Evolutionary conservation across 1,140 invertebrate genomes (phyloP).

Genomic region (Nasonia vitripennis): DNA sequence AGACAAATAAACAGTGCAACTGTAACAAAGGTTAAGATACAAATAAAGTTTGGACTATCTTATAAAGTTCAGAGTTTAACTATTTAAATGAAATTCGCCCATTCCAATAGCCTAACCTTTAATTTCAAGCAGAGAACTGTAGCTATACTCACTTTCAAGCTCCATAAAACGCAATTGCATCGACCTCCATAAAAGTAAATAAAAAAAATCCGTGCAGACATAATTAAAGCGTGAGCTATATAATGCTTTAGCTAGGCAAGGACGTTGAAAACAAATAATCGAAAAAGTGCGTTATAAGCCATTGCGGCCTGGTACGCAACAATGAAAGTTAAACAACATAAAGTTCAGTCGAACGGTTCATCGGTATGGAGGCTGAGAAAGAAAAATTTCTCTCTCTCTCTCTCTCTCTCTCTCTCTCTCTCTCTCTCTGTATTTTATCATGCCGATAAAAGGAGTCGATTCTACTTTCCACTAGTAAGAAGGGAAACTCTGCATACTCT

Average conservation of each 20-base stretch:
- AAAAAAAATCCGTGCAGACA: neutral
- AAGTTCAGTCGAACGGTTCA: constrained; percentile 20
- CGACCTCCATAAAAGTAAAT: neutral
- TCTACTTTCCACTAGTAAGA: neutral
- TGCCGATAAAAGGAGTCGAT: constrained; percentile 36
- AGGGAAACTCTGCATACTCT: neutral
- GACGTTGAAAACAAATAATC: neutral
- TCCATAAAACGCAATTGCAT: neutral
- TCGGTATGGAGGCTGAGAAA: neutral
- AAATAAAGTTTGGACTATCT: too few relatives aligned
- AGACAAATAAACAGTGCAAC: too few relatives aligned
- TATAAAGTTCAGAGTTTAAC: neutral
- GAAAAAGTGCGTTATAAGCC: neutral
- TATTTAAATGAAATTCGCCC: neutral
- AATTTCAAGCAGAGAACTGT: neutral
- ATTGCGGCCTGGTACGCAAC: neutral
- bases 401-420: neutral
- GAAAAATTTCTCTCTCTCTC: neutral
- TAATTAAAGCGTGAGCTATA: neutral
- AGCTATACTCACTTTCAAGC: neutral
- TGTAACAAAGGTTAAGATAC: too few relatives aligned
- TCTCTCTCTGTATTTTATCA: constrained; percentile 19
- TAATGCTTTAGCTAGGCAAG: neutral
- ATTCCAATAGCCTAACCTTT: neutral
- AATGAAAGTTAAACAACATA: constrained; percentile 18